phyloP scores from a whole-genome alignment of 2,113 vertebrate genomes.

The Morphnarchus princeps region DNA sequence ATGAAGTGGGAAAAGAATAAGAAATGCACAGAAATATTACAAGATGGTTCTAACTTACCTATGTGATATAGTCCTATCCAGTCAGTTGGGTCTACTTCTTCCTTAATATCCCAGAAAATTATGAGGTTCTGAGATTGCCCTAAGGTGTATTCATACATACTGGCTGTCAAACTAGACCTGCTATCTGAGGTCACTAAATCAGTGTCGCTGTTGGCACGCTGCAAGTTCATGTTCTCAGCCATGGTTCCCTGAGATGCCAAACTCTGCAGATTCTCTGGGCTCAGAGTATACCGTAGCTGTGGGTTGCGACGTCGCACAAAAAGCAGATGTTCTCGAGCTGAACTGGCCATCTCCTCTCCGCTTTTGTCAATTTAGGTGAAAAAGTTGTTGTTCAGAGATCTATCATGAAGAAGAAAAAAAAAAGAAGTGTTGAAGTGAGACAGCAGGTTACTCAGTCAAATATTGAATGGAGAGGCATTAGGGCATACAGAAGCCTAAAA shows the following conservation, averaged over 20 bases:
- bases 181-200: constrained; percentile 94
- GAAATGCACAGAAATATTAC: background rate
- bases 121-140: constrained; percentile 92
- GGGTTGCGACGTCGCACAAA: constrained; percentile 89
- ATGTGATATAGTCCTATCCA: constrained; percentile 99
- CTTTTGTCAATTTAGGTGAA: background rate
- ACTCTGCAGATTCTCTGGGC: constrained; percentile 93
- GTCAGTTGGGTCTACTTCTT: constrained; percentile 97
- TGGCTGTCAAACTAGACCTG: constrained; percentile 93
- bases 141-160: constrained; percentile 90
- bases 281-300: constrained; percentile 90
- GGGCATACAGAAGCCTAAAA: background rate
- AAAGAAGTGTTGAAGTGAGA: background rate
- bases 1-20: background rate
- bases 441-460: background rate
- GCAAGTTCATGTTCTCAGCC: constrained; percentile 80
- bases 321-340: constrained; percentile 87
- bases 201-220: constrained; percentile 94
- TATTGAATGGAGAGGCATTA: background rate
- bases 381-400: constrained; percentile 50
- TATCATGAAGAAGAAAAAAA: background rate
- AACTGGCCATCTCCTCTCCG: constrained; percentile 75
- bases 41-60: constrained; percentile 74
- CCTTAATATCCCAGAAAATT: constrained; percentile 99
- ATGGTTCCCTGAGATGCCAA: constrained; percentile 81